phyloP scores from a whole-genome alignment of 2,113 vertebrate genomes.

The Dolichallabes microphthalmus region DNA sequence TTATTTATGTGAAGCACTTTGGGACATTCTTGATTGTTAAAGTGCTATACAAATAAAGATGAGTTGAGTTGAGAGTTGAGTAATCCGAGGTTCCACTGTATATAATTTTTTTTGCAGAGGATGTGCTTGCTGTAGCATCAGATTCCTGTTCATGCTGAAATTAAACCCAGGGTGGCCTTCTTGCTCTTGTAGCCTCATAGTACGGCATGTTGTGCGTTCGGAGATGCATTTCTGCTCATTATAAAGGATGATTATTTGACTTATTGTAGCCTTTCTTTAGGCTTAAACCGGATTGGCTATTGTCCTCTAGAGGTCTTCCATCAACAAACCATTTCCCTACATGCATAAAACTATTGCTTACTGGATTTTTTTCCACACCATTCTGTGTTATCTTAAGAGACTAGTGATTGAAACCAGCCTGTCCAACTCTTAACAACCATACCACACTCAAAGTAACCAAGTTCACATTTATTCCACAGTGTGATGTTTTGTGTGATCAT shows the following conservation, averaged over 20 bases:
- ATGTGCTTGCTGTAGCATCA: too few species aligned
- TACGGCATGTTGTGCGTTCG: not conserved
- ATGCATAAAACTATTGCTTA: not conserved
- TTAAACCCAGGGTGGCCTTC: not conserved
- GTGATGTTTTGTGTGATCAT: not conserved
- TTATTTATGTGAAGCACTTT: too few species aligned
- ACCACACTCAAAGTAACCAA: not conserved
- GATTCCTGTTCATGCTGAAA: not conserved
- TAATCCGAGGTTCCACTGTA: too few species aligned
- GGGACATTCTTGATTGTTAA: too few species aligned
- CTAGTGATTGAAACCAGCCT: conserved; percentile 1
- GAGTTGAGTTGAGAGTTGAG: too few species aligned
- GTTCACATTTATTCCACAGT: not conserved
- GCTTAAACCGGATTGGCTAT: not conserved
- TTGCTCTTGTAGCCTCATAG: not conserved
- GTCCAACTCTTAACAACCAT: not conserved
- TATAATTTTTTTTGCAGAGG: not conserved
- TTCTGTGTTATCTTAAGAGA: not conserved
- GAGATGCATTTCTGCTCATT: not conserved
- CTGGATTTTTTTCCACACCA: not conserved
- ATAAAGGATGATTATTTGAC: not conserved
- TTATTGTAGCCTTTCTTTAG: not conserved
- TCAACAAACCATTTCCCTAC: not conserved
- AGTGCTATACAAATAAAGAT: too few species aligned
- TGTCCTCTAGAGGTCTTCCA: not conserved